Conservation (phyloP, 2,113 vertebrate genomes). For the Burhinus bistriatus region DNA sequence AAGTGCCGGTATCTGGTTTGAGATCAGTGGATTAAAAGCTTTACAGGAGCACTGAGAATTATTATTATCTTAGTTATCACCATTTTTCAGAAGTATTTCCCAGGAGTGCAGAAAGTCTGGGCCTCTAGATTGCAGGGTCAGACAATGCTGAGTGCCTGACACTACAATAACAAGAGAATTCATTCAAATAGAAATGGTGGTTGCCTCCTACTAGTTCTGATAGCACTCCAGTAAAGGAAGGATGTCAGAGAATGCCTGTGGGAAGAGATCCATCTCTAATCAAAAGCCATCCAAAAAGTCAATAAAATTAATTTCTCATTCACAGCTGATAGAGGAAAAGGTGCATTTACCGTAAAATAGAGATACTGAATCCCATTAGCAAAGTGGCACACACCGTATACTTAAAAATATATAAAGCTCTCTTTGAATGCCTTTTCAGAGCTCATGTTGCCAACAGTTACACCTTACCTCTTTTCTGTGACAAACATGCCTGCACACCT, state of each 20-base stretch:
- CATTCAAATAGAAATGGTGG: background rate
- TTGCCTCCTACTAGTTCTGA: background rate
- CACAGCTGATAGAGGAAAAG: background rate
- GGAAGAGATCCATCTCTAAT: background rate
- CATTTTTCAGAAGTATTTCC: constrained; percentile 34
- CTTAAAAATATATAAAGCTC: background rate
- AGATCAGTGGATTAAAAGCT: constrained; percentile 62
- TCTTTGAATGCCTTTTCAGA: background rate
- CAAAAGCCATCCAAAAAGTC: background rate
- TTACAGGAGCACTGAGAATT: constrained; percentile 43
- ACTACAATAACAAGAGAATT: background rate
- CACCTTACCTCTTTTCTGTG: constrained; percentile 28
- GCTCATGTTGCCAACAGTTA: constrained; percentile 8
- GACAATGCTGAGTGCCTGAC: constrained; percentile 17
- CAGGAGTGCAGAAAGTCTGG: background rate
- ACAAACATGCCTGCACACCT: constrained; percentile 60
- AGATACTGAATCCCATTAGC: background rate
- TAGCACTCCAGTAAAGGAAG: background rate
- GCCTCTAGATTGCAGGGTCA: constrained; percentile 41
- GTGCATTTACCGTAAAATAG: background rate
- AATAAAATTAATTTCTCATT: constrained; percentile 37
- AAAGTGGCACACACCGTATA: background rate
- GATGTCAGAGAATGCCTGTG: background rate
- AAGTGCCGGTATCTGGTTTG: constrained; percentile 15
- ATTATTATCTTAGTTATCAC: constrained; percentile 63